Conservation (phyloP, 2,113 vertebrate species). For the Dunckerocampus dactyliophorus region DNA sequence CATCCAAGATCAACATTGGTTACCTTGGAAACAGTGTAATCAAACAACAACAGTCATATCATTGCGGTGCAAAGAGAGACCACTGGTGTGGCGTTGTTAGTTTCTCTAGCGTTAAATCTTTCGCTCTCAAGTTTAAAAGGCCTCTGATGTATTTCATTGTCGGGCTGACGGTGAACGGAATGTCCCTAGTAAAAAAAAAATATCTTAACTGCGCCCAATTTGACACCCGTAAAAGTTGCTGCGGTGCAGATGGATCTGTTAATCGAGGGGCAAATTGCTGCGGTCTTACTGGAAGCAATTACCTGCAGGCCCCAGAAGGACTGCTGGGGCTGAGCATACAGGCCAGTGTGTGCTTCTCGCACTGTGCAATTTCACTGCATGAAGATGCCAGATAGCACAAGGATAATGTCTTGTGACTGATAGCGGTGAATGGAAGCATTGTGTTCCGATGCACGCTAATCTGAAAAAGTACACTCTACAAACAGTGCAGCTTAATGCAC, state of each 20-base stretch:
- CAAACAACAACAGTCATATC: slow-evolving; percentile 46
- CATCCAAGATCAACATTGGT: slow-evolving; percentile 20
- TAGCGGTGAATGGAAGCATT: too few relatives aligned
- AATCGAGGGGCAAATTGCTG: slow-evolving; percentile 60
- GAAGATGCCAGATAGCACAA: too few relatives aligned
- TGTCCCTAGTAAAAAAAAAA: slow-evolving; percentile 38
- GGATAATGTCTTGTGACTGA: too few relatives aligned
- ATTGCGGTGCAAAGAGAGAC: slow-evolving; percentile 8
- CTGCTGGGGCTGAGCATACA: slow-evolving; percentile 38
- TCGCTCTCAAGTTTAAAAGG: slow-evolving; percentile 17
- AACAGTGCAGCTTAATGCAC: too few relatives aligned
- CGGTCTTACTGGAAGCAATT: slow-evolving; percentile 54
- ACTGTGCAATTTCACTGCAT: too few relatives aligned
- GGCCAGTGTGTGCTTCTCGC: slow-evolving; percentile 1
- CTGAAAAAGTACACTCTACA: too few relatives aligned
- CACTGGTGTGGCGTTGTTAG: slow-evolving; percentile 17
- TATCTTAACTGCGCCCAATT: slow-evolving; percentile 50
- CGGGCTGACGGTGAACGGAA: slow-evolving; percentile 40
- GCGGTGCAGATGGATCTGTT: slow-evolving; percentile 49
- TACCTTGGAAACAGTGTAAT: slow-evolving; percentile 54
- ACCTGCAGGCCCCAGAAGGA: slow-evolving; percentile 32
- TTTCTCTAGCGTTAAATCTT: slow-evolving; percentile 44
- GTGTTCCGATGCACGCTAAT: too few relatives aligned
- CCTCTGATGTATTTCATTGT: slow-evolving; percentile 41
- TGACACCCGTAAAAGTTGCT: slow-evolving; percentile 54